A percentile compares a stretch with the other conserved stretches of the same genome.
phyloP scores from a whole-genome alignment of 2,888 invertebrate species.

The Baccha elongata region DNA sequence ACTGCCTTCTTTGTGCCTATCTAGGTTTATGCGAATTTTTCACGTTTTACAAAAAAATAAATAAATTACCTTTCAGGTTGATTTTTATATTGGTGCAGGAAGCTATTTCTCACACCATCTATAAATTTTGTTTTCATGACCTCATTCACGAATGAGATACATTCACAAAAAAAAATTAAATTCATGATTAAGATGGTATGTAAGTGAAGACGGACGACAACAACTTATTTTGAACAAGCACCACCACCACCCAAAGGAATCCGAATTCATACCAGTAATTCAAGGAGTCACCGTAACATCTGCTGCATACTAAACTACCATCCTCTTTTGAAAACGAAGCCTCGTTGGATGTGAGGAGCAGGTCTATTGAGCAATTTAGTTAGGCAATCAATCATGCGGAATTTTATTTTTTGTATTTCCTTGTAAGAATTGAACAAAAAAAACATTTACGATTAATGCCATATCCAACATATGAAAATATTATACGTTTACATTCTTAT shows the following conservation, averaged over 20 bases:
- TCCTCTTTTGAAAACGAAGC: slow-evolving; percentile 4
- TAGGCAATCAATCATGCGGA: slow-evolving; percentile 73
- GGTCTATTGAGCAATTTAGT: slow-evolving; percentile 64
- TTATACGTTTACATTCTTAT: slow-evolving; percentile 10
- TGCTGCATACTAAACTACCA: slow-evolving; percentile 66
- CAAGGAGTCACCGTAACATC: slow-evolving; percentile 58
- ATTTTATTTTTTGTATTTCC: slow-evolving; percentile 43
- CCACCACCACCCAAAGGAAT: slow-evolving; percentile 19
- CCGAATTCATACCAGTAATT: slow-evolving; percentile 10
- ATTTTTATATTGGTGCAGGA: slow-evolving; percentile 15
- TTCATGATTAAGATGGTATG: slow-evolving; percentile 35
- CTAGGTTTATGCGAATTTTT: slow-evolving; percentile 6
- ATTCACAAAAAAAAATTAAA: slow-evolving; percentile 43
- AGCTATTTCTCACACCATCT: slow-evolving; percentile 41
- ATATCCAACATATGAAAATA: slow-evolving; percentile 4
- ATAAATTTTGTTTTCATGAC: slow-evolving; percentile 53
- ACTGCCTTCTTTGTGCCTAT: neutral
- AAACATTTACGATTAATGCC: neutral
- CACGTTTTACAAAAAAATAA: neutral
- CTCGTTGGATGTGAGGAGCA: neutral
- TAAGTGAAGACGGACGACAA: slow-evolving; percentile 7
- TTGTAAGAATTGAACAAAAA: slow-evolving; percentile 35
- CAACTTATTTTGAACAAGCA: slow-evolving; percentile 31
- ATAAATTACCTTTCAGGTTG: slow-evolving; percentile 11
- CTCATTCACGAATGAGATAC: slow-evolving; percentile 50